These are phyloP conservation scores for Ardeotis arabs DNA, from an alignment of 2,113 vertebrate genomes.

Conservation along the genomic window DNA sequence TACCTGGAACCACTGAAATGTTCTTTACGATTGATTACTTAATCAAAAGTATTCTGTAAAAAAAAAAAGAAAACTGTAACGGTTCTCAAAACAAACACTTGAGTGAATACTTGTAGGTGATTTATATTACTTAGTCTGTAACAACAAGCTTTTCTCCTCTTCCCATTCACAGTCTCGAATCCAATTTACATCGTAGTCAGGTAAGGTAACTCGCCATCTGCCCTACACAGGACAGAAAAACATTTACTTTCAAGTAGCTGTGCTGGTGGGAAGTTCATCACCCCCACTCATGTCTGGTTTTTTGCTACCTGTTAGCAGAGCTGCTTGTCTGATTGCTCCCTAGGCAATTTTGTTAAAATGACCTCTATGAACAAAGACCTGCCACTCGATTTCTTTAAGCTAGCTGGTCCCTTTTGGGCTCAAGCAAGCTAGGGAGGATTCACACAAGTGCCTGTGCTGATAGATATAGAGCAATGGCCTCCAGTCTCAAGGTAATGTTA, in stretches of 20 bases:
- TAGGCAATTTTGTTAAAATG: not conserved
- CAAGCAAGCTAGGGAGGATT: not conserved
- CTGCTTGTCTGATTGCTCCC: conserved; percentile 17
- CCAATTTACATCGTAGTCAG: not conserved
- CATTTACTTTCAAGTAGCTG: conserved; percentile 38
- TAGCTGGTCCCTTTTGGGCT: not conserved
- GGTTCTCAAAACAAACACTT: not conserved
- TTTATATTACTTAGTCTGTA: not conserved
- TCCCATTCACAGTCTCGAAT: not conserved
- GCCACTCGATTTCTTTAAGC: not conserved
- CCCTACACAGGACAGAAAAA: not conserved
- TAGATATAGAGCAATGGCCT: not conserved
- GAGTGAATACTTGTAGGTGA: not conserved
- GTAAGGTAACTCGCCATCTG: not conserved
- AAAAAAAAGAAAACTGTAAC: not conserved
- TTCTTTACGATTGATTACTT: not conserved
- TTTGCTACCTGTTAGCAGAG: not conserved
- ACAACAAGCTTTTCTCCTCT: not conserved
- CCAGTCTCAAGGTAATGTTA: not conserved
- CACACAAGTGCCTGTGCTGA: not conserved
- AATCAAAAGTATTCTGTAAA: not conserved
- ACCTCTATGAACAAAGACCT: not conserved
- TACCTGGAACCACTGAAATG: not conserved
- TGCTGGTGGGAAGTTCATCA: conserved; percentile 7
- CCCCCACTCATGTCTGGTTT: not conserved